phyloP scores from a whole-genome alignment of 2,888 invertebrate species.

The Megamerina dolium region DNA sequence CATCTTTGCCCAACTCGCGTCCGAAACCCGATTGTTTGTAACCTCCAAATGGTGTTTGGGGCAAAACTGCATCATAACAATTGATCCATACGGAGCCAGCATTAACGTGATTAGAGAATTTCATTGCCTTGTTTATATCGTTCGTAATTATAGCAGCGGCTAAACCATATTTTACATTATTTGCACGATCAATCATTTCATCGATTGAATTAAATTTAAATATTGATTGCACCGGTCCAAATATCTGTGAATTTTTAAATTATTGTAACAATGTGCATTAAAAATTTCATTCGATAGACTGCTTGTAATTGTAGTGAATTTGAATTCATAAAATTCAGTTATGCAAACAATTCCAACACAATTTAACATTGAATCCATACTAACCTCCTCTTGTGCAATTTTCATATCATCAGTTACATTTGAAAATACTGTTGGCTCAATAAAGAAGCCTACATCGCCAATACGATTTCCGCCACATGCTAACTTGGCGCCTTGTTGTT shows the following conservation, averaged over 20 bases:
- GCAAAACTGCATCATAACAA: conserved; percentile 49
- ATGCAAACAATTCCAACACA: no score
- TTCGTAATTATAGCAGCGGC: conserved; percentile 79
- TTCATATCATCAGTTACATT: conserved; percentile 71
- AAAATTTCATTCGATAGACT: conserved; percentile 15
- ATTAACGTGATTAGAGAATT: conserved; percentile 65
- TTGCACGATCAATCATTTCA: conserved; percentile 78
- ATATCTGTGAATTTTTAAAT: conserved; percentile 57
- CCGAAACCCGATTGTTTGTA: conserved; percentile 83
- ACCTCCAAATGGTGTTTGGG: conserved; percentile 82
- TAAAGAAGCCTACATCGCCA: conserved; percentile 66
- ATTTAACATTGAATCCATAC: no score
- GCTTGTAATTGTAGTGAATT: no score
- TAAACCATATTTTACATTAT: conserved; percentile 72
- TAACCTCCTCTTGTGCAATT: conserved; percentile 69
- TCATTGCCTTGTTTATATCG: conserved; percentile 69
- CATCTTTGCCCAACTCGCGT: conserved; percentile 75
- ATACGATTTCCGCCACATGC: conserved; percentile 66
- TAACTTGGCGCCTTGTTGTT: conserved; percentile 71
- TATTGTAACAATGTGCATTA: not conserved
- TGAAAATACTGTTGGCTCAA: conserved; percentile 75
- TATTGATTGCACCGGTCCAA: conserved; percentile 84
- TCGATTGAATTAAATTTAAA: conserved; percentile 66
- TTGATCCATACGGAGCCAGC: conserved; percentile 75
- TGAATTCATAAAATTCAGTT: no score